Evolutionary conservation across 2,888 invertebrate genomes (phyloP).

Genomic region (Alitta virens): DNA sequence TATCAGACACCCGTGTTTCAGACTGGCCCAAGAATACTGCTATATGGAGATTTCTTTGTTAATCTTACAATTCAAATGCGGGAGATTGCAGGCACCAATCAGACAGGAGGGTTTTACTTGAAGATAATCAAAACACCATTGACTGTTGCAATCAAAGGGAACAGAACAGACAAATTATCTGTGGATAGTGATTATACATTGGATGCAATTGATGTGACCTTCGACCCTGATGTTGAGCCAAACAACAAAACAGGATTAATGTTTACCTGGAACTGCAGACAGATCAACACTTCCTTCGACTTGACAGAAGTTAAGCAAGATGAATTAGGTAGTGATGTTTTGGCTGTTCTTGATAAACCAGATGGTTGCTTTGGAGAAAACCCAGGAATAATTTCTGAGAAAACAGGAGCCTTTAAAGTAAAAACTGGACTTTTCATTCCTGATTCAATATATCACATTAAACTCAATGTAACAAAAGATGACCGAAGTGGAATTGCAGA

Average conservation of each 20-base stretch:
- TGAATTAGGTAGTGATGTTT: neutral
- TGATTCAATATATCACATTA: neutral
- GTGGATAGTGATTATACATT: neutral
- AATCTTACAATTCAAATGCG: neutral
- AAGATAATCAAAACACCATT: neutral
- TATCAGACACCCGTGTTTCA: neutral
- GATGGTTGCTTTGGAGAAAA: neutral
- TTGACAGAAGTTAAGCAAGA: neutral
- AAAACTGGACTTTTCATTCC: neutral
- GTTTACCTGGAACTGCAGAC: neutral
- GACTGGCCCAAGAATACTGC: neutral
- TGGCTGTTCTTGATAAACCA: neutral
- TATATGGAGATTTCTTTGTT: neutral
- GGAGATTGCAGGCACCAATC: neutral
- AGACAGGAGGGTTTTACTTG: neutral
- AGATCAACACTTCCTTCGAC: neutral
- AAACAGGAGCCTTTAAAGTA: neutral
- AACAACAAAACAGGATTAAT: neutral
- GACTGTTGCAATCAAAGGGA: neutral
- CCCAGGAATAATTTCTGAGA: neutral
- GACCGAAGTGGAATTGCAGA: neutral
- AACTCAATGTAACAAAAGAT: neutral
- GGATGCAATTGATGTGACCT: neutral
- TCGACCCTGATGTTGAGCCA: neutral
- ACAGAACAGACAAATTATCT: neutral